Conservation (phyloP, 2,888 invertebrate genomes). For the Trachelus iudaicus region DNA sequence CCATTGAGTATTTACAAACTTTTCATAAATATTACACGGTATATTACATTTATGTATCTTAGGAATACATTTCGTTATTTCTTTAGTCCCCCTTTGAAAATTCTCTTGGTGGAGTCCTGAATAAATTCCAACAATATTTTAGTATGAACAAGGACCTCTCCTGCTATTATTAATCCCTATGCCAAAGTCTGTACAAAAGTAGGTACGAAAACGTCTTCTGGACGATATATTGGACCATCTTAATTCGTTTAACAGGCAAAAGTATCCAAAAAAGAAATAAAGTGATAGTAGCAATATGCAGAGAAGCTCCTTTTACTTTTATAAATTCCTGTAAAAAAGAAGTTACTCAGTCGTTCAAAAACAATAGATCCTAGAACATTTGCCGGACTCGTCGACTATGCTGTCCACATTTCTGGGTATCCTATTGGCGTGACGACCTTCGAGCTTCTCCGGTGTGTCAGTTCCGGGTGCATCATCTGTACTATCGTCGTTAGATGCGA, state of each 20-base stretch:
- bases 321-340: not conserved
- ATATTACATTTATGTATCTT: constrained; percentile 5
- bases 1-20: constrained; percentile 3
- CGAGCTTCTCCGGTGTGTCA: not conserved
- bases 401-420: not conserved
- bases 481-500: not conserved
- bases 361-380: constrained; percentile 7
- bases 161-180: not conserved
- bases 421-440: not conserved
- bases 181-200: constrained; percentile 1
- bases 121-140: not conserved
- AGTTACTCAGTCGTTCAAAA: not conserved
- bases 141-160: not conserved
- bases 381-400: not conserved
- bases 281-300: not conserved
- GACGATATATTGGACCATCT: not conserved
- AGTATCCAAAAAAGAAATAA: not conserved
- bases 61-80: not conserved
- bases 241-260: not conserved
- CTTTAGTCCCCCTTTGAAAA: not conserved
- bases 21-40: constrained; percentile 1
- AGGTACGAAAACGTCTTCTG: not conserved
- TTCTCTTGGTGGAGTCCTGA: not conserved
- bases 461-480: not conserved
- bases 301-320: not conserved